Evolutionary conservation across 2,113 vertebrate genomes (phyloP).

Genomic region (Blennius ocellaris): DNA sequence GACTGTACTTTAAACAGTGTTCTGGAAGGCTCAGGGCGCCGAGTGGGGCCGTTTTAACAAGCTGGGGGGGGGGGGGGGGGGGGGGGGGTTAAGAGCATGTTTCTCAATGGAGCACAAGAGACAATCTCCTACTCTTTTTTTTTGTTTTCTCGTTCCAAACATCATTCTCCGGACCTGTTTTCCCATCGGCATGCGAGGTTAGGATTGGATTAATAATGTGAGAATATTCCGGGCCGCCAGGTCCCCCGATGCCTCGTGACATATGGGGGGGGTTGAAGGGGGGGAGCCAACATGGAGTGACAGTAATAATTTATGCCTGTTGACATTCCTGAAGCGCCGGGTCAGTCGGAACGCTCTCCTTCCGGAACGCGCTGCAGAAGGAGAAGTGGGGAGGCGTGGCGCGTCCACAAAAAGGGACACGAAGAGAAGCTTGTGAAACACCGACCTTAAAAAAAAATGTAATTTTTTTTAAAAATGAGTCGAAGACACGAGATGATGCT

Average conservation of each 20-base stretch:
- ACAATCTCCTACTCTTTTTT: slow-evolving; percentile 11
- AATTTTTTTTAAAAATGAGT: slow-evolving; percentile 39
- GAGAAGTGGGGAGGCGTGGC: slow-evolving; percentile 32
- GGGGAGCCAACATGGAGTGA: slow-evolving; percentile 63
- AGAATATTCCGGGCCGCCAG: slow-evolving; percentile 59
- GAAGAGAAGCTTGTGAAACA: slow-evolving; percentile 37
- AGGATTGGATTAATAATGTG: slow-evolving; percentile 29
- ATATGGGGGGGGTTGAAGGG: slow-evolving; percentile 2
- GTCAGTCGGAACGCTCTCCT: slow-evolving; percentile 57
- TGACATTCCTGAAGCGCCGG: slow-evolving; percentile 68
- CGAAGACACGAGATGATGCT: slow-evolving; percentile 28
- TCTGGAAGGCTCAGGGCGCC: slow-evolving; percentile 39
- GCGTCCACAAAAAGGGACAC: slow-evolving; percentile 20
- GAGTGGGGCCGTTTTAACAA: slow-evolving; percentile 70
- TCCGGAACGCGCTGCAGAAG: slow-evolving; percentile 48
- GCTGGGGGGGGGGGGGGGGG: slow-evolving; percentile 47
- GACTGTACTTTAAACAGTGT: slow-evolving; percentile 69
- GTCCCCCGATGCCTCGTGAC: slow-evolving; percentile 52
- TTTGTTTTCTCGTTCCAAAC: background rate
- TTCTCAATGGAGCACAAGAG: slow-evolving; percentile 29
- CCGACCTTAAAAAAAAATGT: slow-evolving; percentile 26
- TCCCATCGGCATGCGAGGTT: background rate
- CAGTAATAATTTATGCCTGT: slow-evolving; percentile 63
- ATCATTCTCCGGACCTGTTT: too few relatives aligned
- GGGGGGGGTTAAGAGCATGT: slow-evolving; percentile 36